Conservation (phyloP, 2,113 vertebrate genomes). For the Felis catus region F.catus_Fca126_mat1.0 CM031413.1:92046001-92046500, state of each 20-base stretch:
- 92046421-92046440: too few relatives aligned
- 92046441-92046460: too few relatives aligned
- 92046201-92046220: conserved; percentile 18
- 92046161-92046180: not conserved
- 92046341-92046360: too few relatives aligned
- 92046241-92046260: not conserved
- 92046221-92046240: not conserved
- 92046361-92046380: too few relatives aligned
- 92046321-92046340: too few relatives aligned
- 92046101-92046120: conserved; percentile 19
- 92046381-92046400: too few relatives aligned
- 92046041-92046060: not conserved
- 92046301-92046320: too few relatives aligned
- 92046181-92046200: conserved; percentile 26
- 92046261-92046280: not conserved
- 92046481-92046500: too few relatives aligned
- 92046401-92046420: too few relatives aligned
- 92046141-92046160: not conserved
- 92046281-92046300: not conserved
- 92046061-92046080: not conserved
- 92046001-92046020: not conserved
- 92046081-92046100: not conserved
- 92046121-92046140: not conserved
- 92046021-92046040: not conserved
- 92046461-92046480: too few relatives aligned